Conservation (phyloP, 2,797 vertebrate species). For the Cetoscarus ocellatus region DNA sequence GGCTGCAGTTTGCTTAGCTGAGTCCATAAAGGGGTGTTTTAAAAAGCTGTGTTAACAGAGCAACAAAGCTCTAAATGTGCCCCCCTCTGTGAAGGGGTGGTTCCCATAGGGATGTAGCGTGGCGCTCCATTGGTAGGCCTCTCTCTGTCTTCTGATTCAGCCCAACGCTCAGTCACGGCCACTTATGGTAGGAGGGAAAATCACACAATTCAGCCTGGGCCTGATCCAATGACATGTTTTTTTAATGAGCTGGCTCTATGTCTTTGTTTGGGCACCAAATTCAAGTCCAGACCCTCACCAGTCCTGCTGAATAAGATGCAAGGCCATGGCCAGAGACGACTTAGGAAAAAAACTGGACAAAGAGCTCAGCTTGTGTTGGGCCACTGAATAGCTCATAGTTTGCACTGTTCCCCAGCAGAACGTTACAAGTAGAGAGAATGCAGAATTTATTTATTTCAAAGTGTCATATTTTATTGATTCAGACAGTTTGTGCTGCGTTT, state of each 20-base stretch:
- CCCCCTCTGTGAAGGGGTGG: conserved; percentile 75
- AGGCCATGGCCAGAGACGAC: conserved; percentile 49
- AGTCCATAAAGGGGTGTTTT: conserved; percentile 83
- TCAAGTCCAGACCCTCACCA: conserved; percentile 66
- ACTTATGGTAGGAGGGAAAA: conserved; percentile 80
- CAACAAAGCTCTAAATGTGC: conserved; percentile 81
- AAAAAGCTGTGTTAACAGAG: conserved; percentile 80
- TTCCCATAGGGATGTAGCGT: conserved; percentile 79
- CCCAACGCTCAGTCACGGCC: conserved; percentile 78
- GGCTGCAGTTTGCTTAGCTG: conserved; percentile 76
- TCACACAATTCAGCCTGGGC: conserved; percentile 77
- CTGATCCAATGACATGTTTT: conserved; percentile 85
- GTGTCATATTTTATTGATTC: conserved; percentile 18
- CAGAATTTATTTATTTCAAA: conserved; percentile 7
- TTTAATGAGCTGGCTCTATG: conserved; percentile 83
- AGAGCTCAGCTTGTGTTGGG: conserved; percentile 52
- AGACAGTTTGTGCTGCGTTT: conserved; percentile 13
- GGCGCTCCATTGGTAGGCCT: conserved; percentile 75
- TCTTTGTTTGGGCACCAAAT: conserved; percentile 80
- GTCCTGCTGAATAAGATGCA: conserved; percentile 71
- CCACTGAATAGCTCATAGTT: conserved; percentile 45
- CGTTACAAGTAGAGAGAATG: conserved; percentile 20
- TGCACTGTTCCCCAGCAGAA: conserved; percentile 23
- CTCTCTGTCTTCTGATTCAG: conserved; percentile 78
- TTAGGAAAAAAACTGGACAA: conserved; percentile 44